Percentiles rank a stretch among this genome's conserved stretches.
These are phyloP conservation scores for Drosophila demipolita DNA, from an alignment of 2,888 invertebrate genomes.

Conservation along the genomic window DNA sequence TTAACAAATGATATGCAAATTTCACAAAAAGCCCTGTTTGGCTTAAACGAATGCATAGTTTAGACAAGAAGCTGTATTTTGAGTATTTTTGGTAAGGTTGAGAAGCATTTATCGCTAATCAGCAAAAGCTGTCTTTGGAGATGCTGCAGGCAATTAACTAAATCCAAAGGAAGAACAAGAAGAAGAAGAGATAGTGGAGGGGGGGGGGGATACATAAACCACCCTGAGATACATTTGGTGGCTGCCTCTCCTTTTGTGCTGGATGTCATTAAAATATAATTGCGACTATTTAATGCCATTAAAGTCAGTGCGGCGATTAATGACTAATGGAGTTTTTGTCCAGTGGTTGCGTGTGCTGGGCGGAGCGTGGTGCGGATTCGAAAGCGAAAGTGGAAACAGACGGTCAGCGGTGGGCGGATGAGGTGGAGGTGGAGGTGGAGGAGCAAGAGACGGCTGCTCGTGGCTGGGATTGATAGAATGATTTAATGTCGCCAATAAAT, in stretches of 20 bases:
- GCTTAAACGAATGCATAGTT: conserved; percentile 4
- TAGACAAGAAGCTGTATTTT: background rate
- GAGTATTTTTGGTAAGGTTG: background rate
- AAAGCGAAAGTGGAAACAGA: conserved; percentile 33
- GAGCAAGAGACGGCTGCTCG: conserved; percentile 47
- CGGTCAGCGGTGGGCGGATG: conserved; percentile 38
- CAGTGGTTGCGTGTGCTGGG: conserved; percentile 9
- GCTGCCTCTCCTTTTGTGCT: conserved; percentile 2
- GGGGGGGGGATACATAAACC: conserved; percentile 3
- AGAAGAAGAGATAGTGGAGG: background rate
- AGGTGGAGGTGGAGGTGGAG: conserved; percentile 26
- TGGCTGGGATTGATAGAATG: conserved; percentile 83
- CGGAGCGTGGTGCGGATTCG: background rate
- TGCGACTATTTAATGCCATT: conserved; percentile 82
- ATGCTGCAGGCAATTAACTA: conserved; percentile 63
- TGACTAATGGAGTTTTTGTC: conserved; percentile 71
- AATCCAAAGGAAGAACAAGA: conserved; percentile 25
- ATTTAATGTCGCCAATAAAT: conserved; percentile 84
- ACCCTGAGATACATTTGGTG: conserved; percentile 40
- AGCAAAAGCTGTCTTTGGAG: conserved; percentile 19
- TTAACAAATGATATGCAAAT: conserved; percentile 50
- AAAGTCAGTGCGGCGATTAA: conserved; percentile 79
- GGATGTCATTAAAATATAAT: conserved; percentile 76
- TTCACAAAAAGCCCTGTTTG: background rate
- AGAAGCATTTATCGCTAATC: conserved; percentile 39